phyloP scores from a whole-genome alignment of 2,888 invertebrate species.

The Lithophane ornitopus region DNA sequence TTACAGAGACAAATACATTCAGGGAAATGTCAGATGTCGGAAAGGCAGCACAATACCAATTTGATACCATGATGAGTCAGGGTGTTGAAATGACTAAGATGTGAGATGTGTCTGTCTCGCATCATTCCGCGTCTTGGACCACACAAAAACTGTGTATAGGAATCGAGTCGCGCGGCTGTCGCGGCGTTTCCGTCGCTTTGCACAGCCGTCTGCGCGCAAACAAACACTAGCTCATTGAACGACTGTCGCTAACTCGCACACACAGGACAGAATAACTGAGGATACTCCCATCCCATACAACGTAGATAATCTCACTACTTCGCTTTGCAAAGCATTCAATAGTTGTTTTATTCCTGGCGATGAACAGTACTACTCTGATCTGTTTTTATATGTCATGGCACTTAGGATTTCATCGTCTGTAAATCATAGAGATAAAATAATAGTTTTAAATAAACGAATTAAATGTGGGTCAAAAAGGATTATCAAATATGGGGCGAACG shows the following conservation, averaged over 20 bases:
- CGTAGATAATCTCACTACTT: constrained; percentile 23
- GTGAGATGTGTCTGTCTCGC: neutral
- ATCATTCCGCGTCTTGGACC: neutral
- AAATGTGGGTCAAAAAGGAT: too few relatives aligned
- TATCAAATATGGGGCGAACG: too few relatives aligned
- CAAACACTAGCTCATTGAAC: constrained; percentile 64
- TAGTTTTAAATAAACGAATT: too few relatives aligned
- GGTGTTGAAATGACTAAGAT: too few relatives aligned
- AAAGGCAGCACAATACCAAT: too few relatives aligned
- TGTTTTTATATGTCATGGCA: neutral
- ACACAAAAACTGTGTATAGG: constrained; percentile 38
- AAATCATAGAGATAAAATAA: too few relatives aligned
- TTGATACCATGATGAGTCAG: too few relatives aligned
- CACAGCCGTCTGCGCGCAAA: constrained; percentile 57
- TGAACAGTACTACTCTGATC: neutral
- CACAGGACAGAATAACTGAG: constrained; percentile 14
- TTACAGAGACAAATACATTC: too few relatives aligned
- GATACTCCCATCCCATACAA: constrained; percentile 14
- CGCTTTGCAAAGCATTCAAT: constrained; percentile 18
- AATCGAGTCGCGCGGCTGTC: constrained; percentile 57
- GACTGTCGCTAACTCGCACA: constrained; percentile 45
- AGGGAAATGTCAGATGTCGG: too few relatives aligned
- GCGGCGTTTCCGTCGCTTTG: constrained; percentile 63
- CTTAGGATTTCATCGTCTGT: neutral
- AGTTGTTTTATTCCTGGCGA: neutral